Evolutionary conservation across 2,888 invertebrate genomes (phyloP).

Genomic region (Carpatolechia fugitivella): DNA sequence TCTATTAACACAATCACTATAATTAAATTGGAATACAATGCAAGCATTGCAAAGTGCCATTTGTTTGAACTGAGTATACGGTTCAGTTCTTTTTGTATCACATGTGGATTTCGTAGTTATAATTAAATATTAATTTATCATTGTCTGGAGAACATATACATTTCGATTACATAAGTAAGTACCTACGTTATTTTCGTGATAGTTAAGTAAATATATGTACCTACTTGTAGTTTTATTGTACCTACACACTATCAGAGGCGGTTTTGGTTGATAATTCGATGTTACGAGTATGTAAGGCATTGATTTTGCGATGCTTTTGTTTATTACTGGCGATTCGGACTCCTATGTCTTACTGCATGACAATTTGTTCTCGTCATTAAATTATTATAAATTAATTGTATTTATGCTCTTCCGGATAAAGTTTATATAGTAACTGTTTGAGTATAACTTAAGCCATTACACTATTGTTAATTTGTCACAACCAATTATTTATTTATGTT

Average conservation of each 20-base stretch:
- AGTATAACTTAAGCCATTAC: not conserved
- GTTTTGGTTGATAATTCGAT: conserved; percentile 60
- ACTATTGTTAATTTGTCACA: conserved; percentile 9
- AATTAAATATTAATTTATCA: conserved; percentile 57
- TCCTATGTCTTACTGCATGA: conserved; percentile 52
- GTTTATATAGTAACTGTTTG: not conserved
- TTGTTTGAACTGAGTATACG: conserved; percentile 41
- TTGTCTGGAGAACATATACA: conserved; percentile 57
- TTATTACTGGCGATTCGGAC: conserved; percentile 49
- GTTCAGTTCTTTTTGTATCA: conserved; percentile 43
- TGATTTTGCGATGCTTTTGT: conserved; percentile 30
- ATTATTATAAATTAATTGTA: not conserved
- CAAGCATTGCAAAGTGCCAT: conserved; percentile 74
- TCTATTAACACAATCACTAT: conserved; percentile 41
- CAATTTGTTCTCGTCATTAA: conserved; percentile 42
- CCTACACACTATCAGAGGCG: conserved; percentile 52
- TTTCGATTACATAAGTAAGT: conserved; percentile 67
- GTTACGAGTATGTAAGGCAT: no score
- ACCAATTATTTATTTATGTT: conserved; percentile 11
- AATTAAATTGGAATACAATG: conserved; percentile 63
- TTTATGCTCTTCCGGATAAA: not conserved
- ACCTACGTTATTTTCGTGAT: conserved; percentile 74
- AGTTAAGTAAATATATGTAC: conserved; percentile 53
- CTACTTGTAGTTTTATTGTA: conserved; percentile 59
- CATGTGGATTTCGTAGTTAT: conserved; percentile 57